Base-by-base conservation (phyloP, 2,888 invertebrate genomes). In the Plutella xylostella region DNA sequence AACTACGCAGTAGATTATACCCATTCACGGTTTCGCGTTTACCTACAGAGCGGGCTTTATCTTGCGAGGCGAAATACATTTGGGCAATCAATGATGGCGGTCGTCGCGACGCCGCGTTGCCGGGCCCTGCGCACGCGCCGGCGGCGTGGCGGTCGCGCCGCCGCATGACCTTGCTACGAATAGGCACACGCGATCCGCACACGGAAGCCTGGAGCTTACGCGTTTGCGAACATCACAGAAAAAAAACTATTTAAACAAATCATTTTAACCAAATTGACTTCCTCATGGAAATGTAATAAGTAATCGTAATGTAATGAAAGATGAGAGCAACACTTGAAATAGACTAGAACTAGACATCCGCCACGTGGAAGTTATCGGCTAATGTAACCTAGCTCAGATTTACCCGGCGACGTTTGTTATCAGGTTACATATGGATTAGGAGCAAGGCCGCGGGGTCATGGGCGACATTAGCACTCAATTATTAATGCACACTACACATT, bases 391-490 rank as follows among this genome's bases (percentile, higher is more conserved):
- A 43, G 42, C 35, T 25, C 48, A n/a, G n/a, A n/a, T n/a, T n/a
- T n/a, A n/a, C n/a, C n/a, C n/a, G n/a, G n/a, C 42, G 25, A 42
- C 44, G 55, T 61, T 42, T 42, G 38, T 43, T 65, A 69, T 67
- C 64, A 19, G 14, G 37, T 37, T 28, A 28, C 34, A 56, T 49
- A 46, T 54, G 57, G 60, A 68, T 70, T 72, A 68, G 63, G 68
- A 63, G 57, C 70, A 73, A 71, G 70, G 70, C 57, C 61, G 66
- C 47, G 57, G 56, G 70, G 70, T 71, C 69, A 70, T 55, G 64
- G 65, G 56, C 65, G 56, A 48, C 49, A 54, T 39, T 39, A 39
- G 17, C 39, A 42, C 28, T 11, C 11, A 54, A 58, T 56, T 59
- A 60, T 56, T 56, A 52, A 46, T 52, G 53, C 55, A 14, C 14